Percentiles rank a stretch among this genome's conserved stretches.
Evolutionary conservation across 1,140 invertebrate species (phyloP).

Genomic region (Chrysopa pallens): DNA sequence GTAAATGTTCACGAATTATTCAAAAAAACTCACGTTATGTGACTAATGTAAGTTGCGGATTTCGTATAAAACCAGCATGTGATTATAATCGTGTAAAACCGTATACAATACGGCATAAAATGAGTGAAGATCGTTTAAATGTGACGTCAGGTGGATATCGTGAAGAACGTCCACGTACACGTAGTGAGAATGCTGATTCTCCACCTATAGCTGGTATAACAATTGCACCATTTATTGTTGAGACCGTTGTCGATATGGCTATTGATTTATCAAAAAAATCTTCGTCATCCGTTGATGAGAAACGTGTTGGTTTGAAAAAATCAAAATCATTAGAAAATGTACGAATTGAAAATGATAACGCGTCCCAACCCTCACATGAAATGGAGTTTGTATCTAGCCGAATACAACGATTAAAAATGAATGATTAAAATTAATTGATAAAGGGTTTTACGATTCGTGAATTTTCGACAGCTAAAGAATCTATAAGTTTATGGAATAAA

Average conservation of each 20-base stretch:
- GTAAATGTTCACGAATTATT: slow-evolving; percentile 19
- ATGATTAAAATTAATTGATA: slow-evolving; percentile 8
- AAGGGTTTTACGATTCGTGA: no score
- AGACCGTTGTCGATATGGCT: slow-evolving; percentile 14
- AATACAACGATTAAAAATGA: slow-evolving; percentile 18
- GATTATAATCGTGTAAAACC: slow-evolving; percentile 15
- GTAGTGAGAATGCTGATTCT: slow-evolving; percentile 36
- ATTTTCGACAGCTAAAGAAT: no score
- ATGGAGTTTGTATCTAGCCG: slow-evolving; percentile 16
- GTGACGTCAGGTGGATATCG: slow-evolving; percentile 5
- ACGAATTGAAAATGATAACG: slow-evolving; percentile 9
- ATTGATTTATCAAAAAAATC: slow-evolving; percentile 3
- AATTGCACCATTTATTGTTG: slow-evolving; percentile 8
- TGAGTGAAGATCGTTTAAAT: slow-evolving; percentile 24
- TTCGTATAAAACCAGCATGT: slow-evolving; percentile 25
- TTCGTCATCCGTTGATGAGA: slow-evolving; percentile 7
- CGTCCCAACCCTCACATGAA: slow-evolving; percentile 10
- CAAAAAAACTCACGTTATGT: slow-evolving; percentile 32
- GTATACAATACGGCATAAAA: slow-evolving; percentile 10
- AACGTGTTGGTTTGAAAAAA: slow-evolving; percentile 15
- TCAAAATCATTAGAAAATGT: slow-evolving; percentile 19
- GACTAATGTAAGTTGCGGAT: slow-evolving; percentile 34
- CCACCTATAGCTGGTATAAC: slow-evolving; percentile 16
- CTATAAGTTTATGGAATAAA: no score
- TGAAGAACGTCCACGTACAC: slow-evolving; percentile 29